Evolutionary conservation across 2,797 vertebrate genomes (phyloP).

Genomic region (Anolis apletophallus): DNA sequence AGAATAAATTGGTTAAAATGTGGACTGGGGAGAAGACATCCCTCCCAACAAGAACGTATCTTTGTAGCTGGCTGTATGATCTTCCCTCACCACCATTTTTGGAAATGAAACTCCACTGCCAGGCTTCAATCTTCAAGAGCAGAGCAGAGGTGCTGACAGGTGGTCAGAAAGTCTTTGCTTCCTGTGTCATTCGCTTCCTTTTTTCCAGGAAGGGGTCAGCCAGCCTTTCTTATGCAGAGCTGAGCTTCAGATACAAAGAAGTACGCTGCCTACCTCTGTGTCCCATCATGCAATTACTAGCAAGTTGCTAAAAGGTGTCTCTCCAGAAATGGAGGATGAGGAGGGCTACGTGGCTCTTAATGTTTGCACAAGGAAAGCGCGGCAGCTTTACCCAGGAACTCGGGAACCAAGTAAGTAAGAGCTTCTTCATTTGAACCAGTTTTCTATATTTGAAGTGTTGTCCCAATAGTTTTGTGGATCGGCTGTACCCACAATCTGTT

Average conservation of each 20-base stretch:
- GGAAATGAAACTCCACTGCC: slow-evolving; percentile 5
- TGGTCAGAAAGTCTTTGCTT: background rate
- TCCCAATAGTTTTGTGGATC: background rate
- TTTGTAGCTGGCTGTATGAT: background rate
- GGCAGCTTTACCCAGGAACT: background rate
- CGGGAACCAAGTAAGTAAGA: slow-evolving; percentile 1
- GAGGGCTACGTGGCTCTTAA: slow-evolving; percentile 25
- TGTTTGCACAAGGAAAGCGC: background rate
- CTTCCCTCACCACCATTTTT: slow-evolving; percentile 3
- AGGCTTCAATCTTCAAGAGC: slow-evolving; percentile 2
- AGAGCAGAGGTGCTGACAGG: slow-evolving; percentile 8
- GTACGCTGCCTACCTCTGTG: background rate
- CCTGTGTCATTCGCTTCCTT: background rate
- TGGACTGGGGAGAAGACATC: too few species aligned
- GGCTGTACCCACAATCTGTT: too few species aligned
- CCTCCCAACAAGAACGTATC: background rate
- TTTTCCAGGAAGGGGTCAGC: background rate
- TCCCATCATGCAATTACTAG: background rate
- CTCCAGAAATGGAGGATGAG: slow-evolving; percentile 7
- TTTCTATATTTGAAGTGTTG: background rate
- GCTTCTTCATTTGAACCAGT: background rate
- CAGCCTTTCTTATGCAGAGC: background rate
- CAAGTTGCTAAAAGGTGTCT: background rate
- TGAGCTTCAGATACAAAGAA: background rate
- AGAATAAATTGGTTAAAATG: background rate